These are phyloP conservation scores for Delia radicum DNA, from an alignment of 1,140 invertebrate species.

Conservation along the genomic window DNA sequence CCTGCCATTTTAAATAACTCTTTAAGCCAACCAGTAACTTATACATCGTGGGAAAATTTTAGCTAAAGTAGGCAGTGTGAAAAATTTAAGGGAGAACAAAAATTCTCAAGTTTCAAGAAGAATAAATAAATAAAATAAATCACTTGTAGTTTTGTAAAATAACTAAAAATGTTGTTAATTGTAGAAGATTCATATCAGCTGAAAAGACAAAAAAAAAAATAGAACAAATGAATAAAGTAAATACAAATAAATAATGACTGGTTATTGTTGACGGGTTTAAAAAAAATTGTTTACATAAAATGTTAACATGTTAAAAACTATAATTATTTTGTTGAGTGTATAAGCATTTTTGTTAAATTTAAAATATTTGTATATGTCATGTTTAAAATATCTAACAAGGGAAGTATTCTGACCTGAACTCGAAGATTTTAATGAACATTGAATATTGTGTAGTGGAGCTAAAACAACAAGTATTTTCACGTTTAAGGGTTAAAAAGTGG, in stretches of 20 bases:
- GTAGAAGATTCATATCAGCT: slow-evolving; percentile 30
- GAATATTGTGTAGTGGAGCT: background rate
- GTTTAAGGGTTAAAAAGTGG: no score
- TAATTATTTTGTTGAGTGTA: background rate
- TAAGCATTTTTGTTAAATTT: background rate
- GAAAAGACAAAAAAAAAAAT: slow-evolving; percentile 22
- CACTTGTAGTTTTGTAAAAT: slow-evolving; percentile 22
- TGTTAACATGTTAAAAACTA: background rate
- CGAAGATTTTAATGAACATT: no score
- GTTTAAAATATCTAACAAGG: no score
- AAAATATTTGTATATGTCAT: background rate
- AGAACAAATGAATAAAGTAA: no score
- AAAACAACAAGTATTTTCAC: no score
- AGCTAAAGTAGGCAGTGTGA: slow-evolving; percentile 7
- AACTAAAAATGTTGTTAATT: slow-evolving; percentile 19
- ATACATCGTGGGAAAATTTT: slow-evolving; percentile 63
- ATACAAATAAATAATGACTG: background rate
- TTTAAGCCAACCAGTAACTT: slow-evolving; percentile 79
- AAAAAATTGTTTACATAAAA: background rate
- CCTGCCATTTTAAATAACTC: slow-evolving; percentile 80
- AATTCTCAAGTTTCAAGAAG: background rate
- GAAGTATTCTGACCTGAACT: no score
- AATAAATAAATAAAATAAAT: background rate
- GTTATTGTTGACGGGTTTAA: background rate
- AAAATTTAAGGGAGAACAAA: background rate